Evolutionary conservation across 2,797 vertebrate genomes (phyloP), one percentile per base, ranked within the genome.

Genomic region (Eulemur mongoz): DNA sequence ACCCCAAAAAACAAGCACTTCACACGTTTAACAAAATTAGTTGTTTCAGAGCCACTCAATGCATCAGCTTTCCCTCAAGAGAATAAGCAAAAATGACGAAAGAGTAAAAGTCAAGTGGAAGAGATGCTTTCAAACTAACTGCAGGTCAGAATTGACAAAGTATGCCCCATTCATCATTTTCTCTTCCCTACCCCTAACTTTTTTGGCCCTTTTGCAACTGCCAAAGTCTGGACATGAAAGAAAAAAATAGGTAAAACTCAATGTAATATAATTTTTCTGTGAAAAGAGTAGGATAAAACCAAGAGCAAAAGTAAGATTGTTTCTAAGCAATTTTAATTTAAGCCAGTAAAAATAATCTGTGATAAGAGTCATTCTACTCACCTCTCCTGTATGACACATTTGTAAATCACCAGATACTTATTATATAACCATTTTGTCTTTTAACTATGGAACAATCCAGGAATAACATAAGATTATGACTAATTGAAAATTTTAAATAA

Each of bases 271-370:
- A 90, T 72, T 96, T 93, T 92, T 15, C 80, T 94, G 43, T 92
- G 30, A 97, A 97, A 89, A 96, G 35, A 92, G 2, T 35, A 93
- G 20, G 30, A 43, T 94, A 94, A 96, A 95, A 94, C 8, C 75
- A 96, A 85, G 2, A 86, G 45, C 35, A 97, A 87, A 91, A 38
- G 54, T 89, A 38, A 92, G 20, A 85, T 32, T 61, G 23, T 91
- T 97, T 92, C 40, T 84, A 14, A 94, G 65, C 32, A 89, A 93
- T 82, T 48, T 85, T 79, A 91, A 83, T 50, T 76, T 67, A 80
- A 96, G n/a, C 35, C 59, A 93, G 25, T 72, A 88, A 93, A 95
- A 81, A 86, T 76, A 50, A 59, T 48, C 72, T 82, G 35, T 40
- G 57, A 48, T 88, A 82, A 81, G 30, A 91, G 78, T 96, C 86